Percentiles rank a stretch among this genome's conserved stretches.
These are phyloP conservation scores for Acleris holmiana DNA, from an alignment of 2,888 invertebrate species.

Conservation along the genomic window DNA sequence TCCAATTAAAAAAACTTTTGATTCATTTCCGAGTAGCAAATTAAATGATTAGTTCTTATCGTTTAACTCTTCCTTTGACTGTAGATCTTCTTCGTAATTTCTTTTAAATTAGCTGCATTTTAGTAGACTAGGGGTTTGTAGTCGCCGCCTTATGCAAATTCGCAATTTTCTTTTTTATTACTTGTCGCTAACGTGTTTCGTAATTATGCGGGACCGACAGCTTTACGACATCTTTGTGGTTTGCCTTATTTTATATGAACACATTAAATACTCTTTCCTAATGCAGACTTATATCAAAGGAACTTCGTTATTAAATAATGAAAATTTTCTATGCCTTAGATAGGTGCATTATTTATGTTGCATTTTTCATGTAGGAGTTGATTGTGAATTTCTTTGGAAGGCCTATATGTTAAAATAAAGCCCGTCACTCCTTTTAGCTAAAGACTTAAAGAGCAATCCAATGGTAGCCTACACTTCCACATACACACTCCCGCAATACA, in stretches of 20 bases:
- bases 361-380: too few species aligned
- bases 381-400: too few species aligned
- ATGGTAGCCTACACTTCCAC: too few species aligned
- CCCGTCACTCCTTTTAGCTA: too few species aligned
- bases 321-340: too few species aligned
- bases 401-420: too few species aligned
- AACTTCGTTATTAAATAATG: too few species aligned
- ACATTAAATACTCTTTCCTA: neutral
- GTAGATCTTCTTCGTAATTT: slow-evolving; percentile 45
- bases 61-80: slow-evolving; percentile 52
- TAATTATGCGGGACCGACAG: slow-evolving; percentile 48
- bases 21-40: slow-evolving; percentile 59
- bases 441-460: too few species aligned
- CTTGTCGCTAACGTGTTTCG: slow-evolving; percentile 54
- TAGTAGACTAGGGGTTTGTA: slow-evolving; percentile 14
- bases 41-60: slow-evolving; percentile 59
- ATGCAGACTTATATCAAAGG: slow-evolving; percentile 10
- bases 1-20: neutral
- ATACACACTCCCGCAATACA: too few species aligned
- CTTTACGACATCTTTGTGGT: neutral
- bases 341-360: too few species aligned
- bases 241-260: neutral
- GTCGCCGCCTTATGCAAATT: slow-evolving; percentile 50
- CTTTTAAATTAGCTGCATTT: slow-evolving; percentile 40
- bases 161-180: slow-evolving; percentile 48